These are phyloP conservation scores for Parthenolecanium corni DNA, from an alignment of 2,888 invertebrate genomes.

Conservation along the genomic window DNA sequence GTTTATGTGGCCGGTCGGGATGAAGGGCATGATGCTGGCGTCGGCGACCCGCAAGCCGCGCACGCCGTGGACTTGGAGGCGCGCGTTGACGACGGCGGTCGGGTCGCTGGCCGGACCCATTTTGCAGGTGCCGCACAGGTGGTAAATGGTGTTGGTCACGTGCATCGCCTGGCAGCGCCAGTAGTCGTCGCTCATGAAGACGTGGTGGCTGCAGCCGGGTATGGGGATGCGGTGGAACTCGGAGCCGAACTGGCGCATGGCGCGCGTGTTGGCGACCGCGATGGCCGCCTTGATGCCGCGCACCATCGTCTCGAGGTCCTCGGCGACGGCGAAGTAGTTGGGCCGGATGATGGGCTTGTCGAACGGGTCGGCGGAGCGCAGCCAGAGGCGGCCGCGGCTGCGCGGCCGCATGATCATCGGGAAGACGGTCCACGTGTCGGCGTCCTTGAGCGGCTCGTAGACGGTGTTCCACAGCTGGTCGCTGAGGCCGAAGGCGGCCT, in stretches of 20 bases:
- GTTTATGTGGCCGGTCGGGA: conserved; percentile 54
- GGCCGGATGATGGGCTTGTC: conserved; percentile 53
- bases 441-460: conserved; percentile 39
- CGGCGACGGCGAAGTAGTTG: conserved; percentile 52
- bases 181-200: conserved; percentile 46
- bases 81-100: conserved; percentile 51
- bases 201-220: conserved; percentile 43
- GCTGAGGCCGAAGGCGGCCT: conserved; percentile 45
- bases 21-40: conserved; percentile 54
- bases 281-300: conserved; percentile 47
- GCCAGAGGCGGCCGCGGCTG: conserved; percentile 51
- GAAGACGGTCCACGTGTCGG: conserved; percentile 43
- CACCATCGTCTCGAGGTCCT: conserved; percentile 52
- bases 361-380: conserved; percentile 50
- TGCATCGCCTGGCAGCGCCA: conserved; percentile 57
- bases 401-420: conserved; percentile 53
- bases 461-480: conserved; percentile 40
- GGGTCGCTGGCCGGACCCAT: conserved; percentile 56
- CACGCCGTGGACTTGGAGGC: conserved; percentile 46
- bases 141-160: conserved; percentile 50
- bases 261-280: conserved; percentile 47
- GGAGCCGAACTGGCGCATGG: conserved; percentile 48
- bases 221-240: conserved; percentile 43
- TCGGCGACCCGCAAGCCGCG: conserved; percentile 52
- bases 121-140: conserved; percentile 56